Conservation (phyloP, 2,888 invertebrate species). For the Branchellion lobata region DNA sequence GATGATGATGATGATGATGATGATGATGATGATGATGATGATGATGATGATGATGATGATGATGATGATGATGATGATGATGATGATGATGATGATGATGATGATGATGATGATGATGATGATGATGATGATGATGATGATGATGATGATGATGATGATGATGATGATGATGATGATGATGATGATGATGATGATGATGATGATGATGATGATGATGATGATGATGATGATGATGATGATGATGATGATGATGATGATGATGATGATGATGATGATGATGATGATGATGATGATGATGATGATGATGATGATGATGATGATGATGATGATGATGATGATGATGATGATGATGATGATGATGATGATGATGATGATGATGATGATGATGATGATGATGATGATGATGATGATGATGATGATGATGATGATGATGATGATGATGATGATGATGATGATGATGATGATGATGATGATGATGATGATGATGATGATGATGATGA, state of each 20-base stretch:
- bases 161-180: background rate
- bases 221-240: conserved; percentile 20
- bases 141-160: background rate
- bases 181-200: too few species aligned
- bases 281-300: conserved; percentile 16
- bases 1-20: too few species aligned
- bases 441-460: too few species aligned
- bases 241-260: conserved; percentile 20
- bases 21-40: too few species aligned
- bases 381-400: background rate
- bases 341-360: background rate
- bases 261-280: conserved; percentile 20
- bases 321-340: conserved; percentile 5
- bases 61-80: too few species aligned
- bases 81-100: too few species aligned
- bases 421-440: too few species aligned
- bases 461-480: too few species aligned
- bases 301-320: conserved; percentile 5
- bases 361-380: conserved; percentile 11
- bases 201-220: background rate
- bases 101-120: background rate
- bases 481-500: too few species aligned
- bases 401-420: too few species aligned
- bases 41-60: too few species aligned
- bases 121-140: background rate